Percentiles rank a stretch among this genome's conserved stretches.
Conservation (phyloP, 1,140 invertebrate genomes). For the Drosophila lacteicornis region DNA sequence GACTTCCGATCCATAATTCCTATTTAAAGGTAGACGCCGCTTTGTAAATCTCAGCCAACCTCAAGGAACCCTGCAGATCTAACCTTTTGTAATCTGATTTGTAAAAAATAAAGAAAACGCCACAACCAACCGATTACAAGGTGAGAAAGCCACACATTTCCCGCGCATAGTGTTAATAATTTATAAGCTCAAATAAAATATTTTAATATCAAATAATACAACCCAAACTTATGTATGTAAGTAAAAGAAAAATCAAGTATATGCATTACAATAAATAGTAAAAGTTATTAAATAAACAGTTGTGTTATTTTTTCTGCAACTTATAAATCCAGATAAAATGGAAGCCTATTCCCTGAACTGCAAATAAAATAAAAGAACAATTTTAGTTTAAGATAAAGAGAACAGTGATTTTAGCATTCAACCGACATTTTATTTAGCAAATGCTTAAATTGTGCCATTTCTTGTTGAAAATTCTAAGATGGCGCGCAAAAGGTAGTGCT, state of each 20-base stretch:
- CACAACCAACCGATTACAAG: conserved; percentile 26
- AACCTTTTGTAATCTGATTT: conserved; percentile 65
- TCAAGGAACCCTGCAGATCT: conserved; percentile 18
- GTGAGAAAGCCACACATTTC: conserved; percentile 51
- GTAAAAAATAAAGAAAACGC: conserved; percentile 39
- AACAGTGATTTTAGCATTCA: too few relatives aligned
- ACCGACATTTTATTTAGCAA: too few relatives aligned
- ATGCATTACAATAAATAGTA: conserved; percentile 78
- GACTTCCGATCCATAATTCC: conserved; percentile 10
- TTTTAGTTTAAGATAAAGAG: too few relatives aligned
- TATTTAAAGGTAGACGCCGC: conserved; percentile 33
- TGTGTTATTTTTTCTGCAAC: conserved; percentile 17
- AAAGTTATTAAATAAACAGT: conserved; percentile 77
- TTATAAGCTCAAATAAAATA: conserved; percentile 77
- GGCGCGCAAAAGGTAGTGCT: not conserved
- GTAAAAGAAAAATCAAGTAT: conserved; percentile 52
- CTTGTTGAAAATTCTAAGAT: not conserved
- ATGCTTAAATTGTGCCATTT: not conserved
- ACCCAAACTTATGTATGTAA: conserved; percentile 41
- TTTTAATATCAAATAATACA: conserved; percentile 74
- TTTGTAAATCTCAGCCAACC: conserved; percentile 62
- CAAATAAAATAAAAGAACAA: too few relatives aligned
- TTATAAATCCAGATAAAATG: too few relatives aligned
- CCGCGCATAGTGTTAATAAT: conserved; percentile 77
- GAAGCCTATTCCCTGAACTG: not conserved